phyloP scores from a whole-genome alignment of 2,888 invertebrate genomes.

The Barypeithes pellucidus region DNA sequence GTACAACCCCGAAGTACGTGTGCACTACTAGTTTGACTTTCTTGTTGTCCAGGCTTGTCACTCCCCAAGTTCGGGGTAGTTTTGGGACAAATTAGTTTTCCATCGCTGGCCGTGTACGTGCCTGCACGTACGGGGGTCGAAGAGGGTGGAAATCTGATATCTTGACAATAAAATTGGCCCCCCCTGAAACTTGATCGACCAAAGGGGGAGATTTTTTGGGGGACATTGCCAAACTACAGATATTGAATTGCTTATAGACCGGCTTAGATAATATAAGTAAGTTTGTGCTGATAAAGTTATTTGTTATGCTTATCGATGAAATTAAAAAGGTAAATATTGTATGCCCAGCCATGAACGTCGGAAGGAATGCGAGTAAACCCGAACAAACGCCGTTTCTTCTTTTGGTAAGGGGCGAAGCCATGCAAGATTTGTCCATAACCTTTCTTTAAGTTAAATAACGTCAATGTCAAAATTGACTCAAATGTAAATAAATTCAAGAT shows the following conservation, averaged over 20 bases:
- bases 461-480: too few relatives aligned
- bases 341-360: too few relatives aligned
- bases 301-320: too few relatives aligned
- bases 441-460: too few relatives aligned
- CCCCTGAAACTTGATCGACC: slow-evolving; percentile 5
- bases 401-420: too few relatives aligned
- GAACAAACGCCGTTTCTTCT: too few relatives aligned
- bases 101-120: slow-evolving; percentile 30
- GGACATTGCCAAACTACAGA: not conserved
- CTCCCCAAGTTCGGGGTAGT: slow-evolving; percentile 29
- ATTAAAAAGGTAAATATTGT: too few relatives aligned
- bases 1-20: slow-evolving; percentile 18
- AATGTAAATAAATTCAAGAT: too few relatives aligned
- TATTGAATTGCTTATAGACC: not conserved
- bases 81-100: slow-evolving; percentile 37
- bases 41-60: slow-evolving; percentile 34
- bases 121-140: slow-evolving; percentile 18
- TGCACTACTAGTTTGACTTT: slow-evolving; percentile 36
- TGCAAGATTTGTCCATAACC: too few relatives aligned
- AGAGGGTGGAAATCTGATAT: slow-evolving; percentile 32
- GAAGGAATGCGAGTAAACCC: too few relatives aligned
- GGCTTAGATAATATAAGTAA: too few relatives aligned
- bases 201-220: slow-evolving; percentile 8
- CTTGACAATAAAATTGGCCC: slow-evolving; percentile 27
- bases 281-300: too few relatives aligned